Conservation (phyloP, 2,113 vertebrate species). For the Apodemus speciosus region DNA sequence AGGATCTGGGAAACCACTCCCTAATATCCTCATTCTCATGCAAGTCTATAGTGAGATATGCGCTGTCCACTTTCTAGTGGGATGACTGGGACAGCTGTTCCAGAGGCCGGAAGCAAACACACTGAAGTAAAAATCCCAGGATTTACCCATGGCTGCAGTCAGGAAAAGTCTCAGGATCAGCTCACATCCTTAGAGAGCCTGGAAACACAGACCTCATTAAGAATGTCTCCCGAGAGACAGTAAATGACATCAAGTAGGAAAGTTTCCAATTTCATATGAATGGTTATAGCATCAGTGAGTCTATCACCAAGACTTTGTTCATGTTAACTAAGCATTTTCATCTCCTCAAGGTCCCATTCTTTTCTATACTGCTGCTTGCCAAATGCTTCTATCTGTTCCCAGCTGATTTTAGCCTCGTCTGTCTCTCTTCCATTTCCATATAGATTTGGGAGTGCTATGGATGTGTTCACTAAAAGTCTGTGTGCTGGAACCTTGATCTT, state of each 20-base stretch:
- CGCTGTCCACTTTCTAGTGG: background rate
- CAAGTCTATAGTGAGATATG: background rate
- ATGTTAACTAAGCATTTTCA: background rate
- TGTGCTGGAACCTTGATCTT: background rate
- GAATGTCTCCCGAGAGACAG: background rate
- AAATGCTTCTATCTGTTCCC: background rate
- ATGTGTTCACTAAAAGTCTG: background rate
- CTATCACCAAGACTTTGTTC: background rate
- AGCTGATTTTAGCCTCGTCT: background rate
- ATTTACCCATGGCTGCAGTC: background rate
- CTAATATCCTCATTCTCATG: background rate
- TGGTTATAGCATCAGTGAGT: background rate
- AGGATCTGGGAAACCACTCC: background rate
- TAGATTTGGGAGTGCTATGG: background rate
- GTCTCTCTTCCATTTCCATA: background rate
- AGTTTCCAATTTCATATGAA: background rate
- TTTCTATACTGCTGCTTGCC: background rate
- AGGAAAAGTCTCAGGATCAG: background rate
- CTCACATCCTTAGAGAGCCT: background rate
- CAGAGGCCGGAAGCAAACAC: background rate
- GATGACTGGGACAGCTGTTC: background rate
- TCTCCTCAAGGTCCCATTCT: rapidly evolving
- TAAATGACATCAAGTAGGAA: background rate
- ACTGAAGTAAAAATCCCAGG: background rate
- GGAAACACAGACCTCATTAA: background rate